Conservation (phyloP, 2,797 vertebrate genomes). For the Psittacula derbiana region DNA sequence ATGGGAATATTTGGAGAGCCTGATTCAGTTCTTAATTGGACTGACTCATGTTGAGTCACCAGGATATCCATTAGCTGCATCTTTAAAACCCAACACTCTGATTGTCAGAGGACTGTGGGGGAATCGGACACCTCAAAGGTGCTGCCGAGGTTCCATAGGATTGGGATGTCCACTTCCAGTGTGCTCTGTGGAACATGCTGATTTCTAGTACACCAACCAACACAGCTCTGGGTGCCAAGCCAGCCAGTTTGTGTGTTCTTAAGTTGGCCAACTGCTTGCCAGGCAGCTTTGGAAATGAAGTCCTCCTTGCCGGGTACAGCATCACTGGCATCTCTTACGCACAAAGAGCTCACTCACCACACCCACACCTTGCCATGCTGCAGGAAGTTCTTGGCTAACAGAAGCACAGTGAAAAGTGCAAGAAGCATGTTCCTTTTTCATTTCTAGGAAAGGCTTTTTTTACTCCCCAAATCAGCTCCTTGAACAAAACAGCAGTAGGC, state of each 20-base stretch:
- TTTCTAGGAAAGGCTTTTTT: constrained; percentile 47
- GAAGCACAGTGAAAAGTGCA: constrained; percentile 27
- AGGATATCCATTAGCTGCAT: constrained; percentile 32
- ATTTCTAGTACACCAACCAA: not conserved
- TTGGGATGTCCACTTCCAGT: not conserved
- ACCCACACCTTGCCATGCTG: constrained; percentile 43
- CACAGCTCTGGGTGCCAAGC: not conserved
- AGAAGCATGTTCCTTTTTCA: constrained; percentile 21
- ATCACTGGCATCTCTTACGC: constrained; percentile 62
- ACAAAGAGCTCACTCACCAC: constrained; percentile 68
- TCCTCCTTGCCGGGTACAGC: constrained; percentile 52
- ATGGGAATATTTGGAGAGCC: constrained; percentile 53
- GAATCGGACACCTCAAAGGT: not conserved
- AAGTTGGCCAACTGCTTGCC: not conserved
- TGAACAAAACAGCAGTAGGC: constrained; percentile 28
- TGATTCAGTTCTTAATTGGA: constrained; percentile 66
- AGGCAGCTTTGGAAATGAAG: constrained; percentile 25
- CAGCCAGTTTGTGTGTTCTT: not conserved
- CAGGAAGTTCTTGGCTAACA: constrained; percentile 53
- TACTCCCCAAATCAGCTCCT: not conserved
- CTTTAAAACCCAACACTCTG: not conserved
- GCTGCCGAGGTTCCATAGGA: not conserved
- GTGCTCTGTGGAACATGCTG: not conserved
- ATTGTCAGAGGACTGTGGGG: not conserved
- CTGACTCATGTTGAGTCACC: constrained; percentile 53